Base-by-base conservation (phyloP, 2,888 invertebrate species). In the Nephrocerus scutellatus region DNA sequence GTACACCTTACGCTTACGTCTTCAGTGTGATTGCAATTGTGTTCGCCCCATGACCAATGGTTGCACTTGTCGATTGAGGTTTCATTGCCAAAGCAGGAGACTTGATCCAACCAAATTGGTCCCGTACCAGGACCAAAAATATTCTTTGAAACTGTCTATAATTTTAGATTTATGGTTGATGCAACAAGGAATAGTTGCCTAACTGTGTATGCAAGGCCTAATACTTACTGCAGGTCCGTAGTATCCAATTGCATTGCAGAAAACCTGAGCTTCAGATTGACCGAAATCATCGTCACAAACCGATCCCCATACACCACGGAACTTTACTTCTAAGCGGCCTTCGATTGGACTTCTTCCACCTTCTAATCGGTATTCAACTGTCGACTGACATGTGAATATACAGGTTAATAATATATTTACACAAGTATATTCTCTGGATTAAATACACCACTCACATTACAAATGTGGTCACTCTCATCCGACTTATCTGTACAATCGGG, bases 251-350 rank as follows among this genome's bases (percentile, higher is more conserved):
- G 71, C 68, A 40, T 70, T 71, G 50, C 81, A 82, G 14, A 76
- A 71, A 1, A 80, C 79, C 50, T 72, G 72, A 0, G 84, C 85
- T 16, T 81, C 77, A 29, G 71, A 70, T 13, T 73, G 67, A 31
- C 77, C 75, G 56, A 85, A 85, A 52, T 81, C 79, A 55, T 86
- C 85, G 54, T 85, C 84, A 60, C 87, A 88, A 10, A 88, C 72
- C 1, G 83, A 82, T 9, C 86, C 86, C 81, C 84, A 84, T 13
- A 79, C 71, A 3, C 79, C 80, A 46, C 75, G 74, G 48, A 79
- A 74, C 42, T 74, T 73, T 1, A 87, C 72, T 62, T 85, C 84
- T 1, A 86, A 70, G 28, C 84, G 71, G 1, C 86, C 86, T 56
- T 82, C 76, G 20, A 64, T 63, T 0, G 61, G 47, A 18, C 56